Percentiles rank a stretch among this genome's conserved stretches.
Evolutionary conservation across 2,113 vertebrate species (phyloP).

Genomic region (Lophotis ruficrista): DNA sequence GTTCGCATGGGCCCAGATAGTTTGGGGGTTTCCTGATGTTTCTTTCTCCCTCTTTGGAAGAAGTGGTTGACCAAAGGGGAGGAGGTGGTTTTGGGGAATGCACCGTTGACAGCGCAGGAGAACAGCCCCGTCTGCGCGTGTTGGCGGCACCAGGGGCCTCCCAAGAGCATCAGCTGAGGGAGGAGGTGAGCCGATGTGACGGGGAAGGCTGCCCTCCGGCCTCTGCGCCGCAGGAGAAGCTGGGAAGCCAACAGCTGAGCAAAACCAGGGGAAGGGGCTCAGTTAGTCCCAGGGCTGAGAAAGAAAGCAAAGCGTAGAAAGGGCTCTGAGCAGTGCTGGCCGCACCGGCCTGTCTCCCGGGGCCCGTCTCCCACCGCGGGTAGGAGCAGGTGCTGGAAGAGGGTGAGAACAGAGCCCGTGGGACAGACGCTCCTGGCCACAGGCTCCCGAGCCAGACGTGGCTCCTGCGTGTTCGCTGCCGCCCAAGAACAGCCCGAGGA

Average conservation of each 20-base stretch:
- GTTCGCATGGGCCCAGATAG: not conserved
- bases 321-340: not conserved
- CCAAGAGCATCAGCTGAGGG: not conserved
- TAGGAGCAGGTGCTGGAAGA: not conserved
- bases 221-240: not conserved
- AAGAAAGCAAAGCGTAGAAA: not conserved
- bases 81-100: not conserved
- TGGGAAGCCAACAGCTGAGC: not conserved
- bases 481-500: not conserved
- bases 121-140: not conserved
- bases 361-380: not conserved
- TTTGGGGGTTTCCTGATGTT: not conserved
- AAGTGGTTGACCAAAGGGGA: not conserved
- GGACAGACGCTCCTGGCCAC: too few species aligned
- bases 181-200: not conserved
- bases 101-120: not conserved
- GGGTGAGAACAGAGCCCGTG: not conserved
- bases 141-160: not conserved
- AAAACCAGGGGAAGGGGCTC: not conserved
- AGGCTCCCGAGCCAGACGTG: not conserved
- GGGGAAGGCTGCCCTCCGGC: not conserved
- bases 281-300: not conserved
- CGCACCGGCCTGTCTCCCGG: accelerated
- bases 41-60: not conserved
- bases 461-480: not conserved